Evolutionary conservation across 1,140 invertebrate species (phyloP).

Genomic region (Lordiphosa clarofinis): DNA sequence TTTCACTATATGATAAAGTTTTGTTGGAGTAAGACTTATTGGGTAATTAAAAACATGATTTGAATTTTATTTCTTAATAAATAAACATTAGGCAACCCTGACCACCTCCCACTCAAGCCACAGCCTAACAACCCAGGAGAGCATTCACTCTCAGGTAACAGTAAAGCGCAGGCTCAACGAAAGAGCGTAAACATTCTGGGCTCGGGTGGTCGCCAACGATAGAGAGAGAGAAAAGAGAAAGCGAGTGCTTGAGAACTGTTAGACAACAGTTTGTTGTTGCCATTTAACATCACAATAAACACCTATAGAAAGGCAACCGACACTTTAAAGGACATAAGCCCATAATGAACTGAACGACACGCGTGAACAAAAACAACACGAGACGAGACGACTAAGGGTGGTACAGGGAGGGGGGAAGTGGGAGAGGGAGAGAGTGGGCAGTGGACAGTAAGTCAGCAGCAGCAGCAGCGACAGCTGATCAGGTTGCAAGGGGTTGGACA

Average conservation of each 20-base stretch:
- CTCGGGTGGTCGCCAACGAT: conserved; percentile 20
- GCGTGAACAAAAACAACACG: conserved; percentile 53
- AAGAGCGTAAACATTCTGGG: conserved; percentile 18
- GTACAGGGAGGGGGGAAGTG: not conserved
- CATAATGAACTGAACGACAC: conserved; percentile 68
- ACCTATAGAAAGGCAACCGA: conserved; percentile 42
- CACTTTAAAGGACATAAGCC: conserved; percentile 64
- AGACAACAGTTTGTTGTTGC: conserved; percentile 60
- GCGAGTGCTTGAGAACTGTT: conserved; percentile 33
- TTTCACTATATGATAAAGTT: too few species aligned
- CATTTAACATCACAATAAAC: conserved; percentile 67
- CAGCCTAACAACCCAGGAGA: too few species aligned
- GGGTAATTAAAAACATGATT: too few species aligned
- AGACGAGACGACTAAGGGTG: conserved; percentile 10
- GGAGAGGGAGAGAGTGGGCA: conserved; percentile 24
- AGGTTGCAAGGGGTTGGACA: conserved; percentile 53
- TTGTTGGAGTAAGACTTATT: too few species aligned
- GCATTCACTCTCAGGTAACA: too few species aligned
- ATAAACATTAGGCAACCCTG: conserved; percentile 1
- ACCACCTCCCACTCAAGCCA: not conserved
- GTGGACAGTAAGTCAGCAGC: conserved; percentile 55
- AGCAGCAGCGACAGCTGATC: conserved; percentile 53
- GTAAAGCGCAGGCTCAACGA: too few species aligned
- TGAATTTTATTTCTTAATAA: too few species aligned
- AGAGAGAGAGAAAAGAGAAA: conserved; percentile 7